Evolutionary conservation across 1,140 invertebrate genomes (phyloP), one percentile per base, ranked within the genome.

Genomic region (Tetramorium simillimum): DNA sequence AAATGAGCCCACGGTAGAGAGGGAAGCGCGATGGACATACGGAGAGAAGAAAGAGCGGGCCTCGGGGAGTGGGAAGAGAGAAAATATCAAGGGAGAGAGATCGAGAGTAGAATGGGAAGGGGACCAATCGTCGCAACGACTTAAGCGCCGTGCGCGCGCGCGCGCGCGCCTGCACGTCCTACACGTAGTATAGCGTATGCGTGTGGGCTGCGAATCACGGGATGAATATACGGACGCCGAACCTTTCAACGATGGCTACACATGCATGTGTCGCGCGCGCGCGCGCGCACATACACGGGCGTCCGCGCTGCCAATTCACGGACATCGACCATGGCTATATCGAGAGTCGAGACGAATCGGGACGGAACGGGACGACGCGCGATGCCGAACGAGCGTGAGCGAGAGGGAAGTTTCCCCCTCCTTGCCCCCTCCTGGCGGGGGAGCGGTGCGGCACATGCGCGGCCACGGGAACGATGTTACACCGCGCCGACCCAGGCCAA

Each of bases 111-210:
- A 33, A 4, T 92, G 88, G 92, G 93, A 92, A 90, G 91, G 91
- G 93, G 90, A 94, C 94, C 94, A 95, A 95, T 95, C 93, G 93
- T 94, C 91, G 93, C 93, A 78, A 92, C 91, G 91, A 92, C 90
- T 85, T 76, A 62, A 80, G 80, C 86, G 69, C 46, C 14, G 37
- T 86, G 16, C 63, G 75, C 70, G 43, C 82, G 76, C 77, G 43
- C 69, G 58, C 56, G 43, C 46, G 46, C 46, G 10, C 46, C 10
- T 12, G 12, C 40, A 18, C 51, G 6, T 28, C 4, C 62, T 3
- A 3, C 18, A n/a, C 2, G 21, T 10, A 9, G 12, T 46, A 18
- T 1, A 51, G 28, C 28, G 10, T 24, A 1, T 18, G 18, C n/a
- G 85, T 69, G 72, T 86, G 73, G 37, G 76, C 73, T 65, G 37